These are phyloP conservation scores for Apamea anceps DNA, from an alignment of 2,888 invertebrate genomes.

Conservation along the genomic window DNA sequence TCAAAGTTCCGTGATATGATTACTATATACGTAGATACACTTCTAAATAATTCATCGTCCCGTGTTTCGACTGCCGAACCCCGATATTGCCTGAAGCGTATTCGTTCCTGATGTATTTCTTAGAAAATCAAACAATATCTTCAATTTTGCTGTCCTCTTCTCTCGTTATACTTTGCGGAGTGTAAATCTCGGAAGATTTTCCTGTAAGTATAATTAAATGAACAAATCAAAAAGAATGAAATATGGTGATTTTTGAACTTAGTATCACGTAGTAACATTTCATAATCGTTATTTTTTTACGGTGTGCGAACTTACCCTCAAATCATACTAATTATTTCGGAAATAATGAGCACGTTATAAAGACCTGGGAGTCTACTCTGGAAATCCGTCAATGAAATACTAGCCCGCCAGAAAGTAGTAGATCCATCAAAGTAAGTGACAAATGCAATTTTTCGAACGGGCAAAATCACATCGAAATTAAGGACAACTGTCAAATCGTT, in stretches of 20 bases:
- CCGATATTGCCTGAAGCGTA: slow-evolving; percentile 18
- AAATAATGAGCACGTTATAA: background rate
- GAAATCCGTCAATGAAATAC: no score
- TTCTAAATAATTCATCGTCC: slow-evolving; percentile 32
- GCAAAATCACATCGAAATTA: no score
- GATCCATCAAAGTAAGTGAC: no score
- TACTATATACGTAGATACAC: slow-evolving; percentile 19
- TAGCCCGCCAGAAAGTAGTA: no score
- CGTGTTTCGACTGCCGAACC: slow-evolving; percentile 12
- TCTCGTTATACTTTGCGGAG: slow-evolving; percentile 11
- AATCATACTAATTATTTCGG: background rate
- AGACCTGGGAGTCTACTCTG: background rate
- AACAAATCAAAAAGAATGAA: background rate
- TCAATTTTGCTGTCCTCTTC: background rate
- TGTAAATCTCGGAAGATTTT: background rate
- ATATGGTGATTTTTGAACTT: no score
- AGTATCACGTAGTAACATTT: no score
- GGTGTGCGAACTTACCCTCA: background rate
- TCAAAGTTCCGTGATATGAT: slow-evolving; percentile 22
- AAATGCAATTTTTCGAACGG: no score
- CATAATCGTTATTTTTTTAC: background rate
- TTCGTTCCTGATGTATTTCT: slow-evolving; percentile 21
- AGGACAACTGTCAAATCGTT: no score
- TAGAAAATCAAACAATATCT: slow-evolving; percentile 46
- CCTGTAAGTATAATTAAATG: background rate